Evolutionary conservation across 2,888 invertebrate species (phyloP), one percentile per base, ranked within the genome.

Genomic region (Coleophora flavipennella): DNA sequence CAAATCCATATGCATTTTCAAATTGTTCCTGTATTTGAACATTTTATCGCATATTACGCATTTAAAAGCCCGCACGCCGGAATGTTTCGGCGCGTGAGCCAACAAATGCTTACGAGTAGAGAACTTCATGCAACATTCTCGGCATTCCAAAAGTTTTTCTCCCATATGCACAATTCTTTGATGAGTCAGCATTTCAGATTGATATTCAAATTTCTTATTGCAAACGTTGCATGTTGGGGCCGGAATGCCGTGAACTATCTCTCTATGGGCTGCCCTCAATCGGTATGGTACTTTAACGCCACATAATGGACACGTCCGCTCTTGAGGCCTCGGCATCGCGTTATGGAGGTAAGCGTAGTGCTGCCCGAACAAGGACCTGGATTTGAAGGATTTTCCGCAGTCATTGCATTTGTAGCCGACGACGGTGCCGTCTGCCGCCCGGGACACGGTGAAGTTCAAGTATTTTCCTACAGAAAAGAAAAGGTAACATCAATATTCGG

Each of bases 331-430:
- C 0, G 69, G 52, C 4, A 52, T 51, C 39, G 73, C 68, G 6
- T 71, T 45, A 29, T 76, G 75, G 0, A 73, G 68, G 36, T 62
- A 66, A 2, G 67, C 48, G 44, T 70, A 67, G 43, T 76, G 75
- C 33, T 74, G 71, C 0, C 65, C 67, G 13, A 75, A 60, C 2
- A 64, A 54, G 0, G 67, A 63, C 13, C 64, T 61, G 2, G 61
- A 62, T 1, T 57, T 42, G 13, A 55, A 57, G 0, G 51, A 44
- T 27, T 51, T 53, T 12, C 43, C 41, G 13, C 55, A 57, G 6
- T 53, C 34, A 8, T 52, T 51, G 33, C 57, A 57, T 1, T 45
- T 33, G 33, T 38, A 33, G 25, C 33, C 2, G n/a, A n/a, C n/a
- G n/a, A n/a, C n/a, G n/a, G n/a, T n/a, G n/a, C n/a, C n/a, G n/a